phyloP scores from a whole-genome alignment of 2,797 vertebrate species.

The Acrocephalus scirpaceus region DNA sequence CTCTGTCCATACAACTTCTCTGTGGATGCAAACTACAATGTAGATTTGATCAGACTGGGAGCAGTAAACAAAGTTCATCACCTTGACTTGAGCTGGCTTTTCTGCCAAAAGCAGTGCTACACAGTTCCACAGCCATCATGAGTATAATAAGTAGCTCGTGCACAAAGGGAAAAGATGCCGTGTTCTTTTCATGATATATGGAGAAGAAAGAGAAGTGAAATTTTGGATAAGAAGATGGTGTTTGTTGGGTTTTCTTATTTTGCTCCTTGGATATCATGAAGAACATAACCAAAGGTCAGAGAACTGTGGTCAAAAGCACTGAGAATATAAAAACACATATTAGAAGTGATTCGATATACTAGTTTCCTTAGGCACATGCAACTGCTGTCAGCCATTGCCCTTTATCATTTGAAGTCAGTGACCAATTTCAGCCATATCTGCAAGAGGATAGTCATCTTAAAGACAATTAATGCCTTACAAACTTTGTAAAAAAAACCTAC shows the following conservation, averaged over 20 bases:
- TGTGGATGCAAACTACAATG: background rate
- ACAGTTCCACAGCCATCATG: background rate
- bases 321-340: background rate
- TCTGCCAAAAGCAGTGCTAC: background rate
- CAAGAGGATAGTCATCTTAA: background rate
- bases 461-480: background rate
- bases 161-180: fast-evolving
- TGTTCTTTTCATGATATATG: background rate
- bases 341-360: background rate
- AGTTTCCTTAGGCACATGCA: background rate
- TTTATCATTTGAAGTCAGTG: background rate
- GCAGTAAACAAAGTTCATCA: background rate
- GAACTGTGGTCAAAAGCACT: background rate
- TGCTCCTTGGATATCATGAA: background rate
- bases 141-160: background rate
- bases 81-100: background rate
- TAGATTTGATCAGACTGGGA: background rate
- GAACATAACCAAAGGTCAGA: background rate
- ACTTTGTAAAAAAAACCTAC: background rate
- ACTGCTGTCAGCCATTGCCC: background rate
- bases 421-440: background rate
- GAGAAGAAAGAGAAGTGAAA: background rate
- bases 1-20: background rate
- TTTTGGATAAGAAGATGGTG: background rate
- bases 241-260: background rate